Evolutionary conservation across 2,113 vertebrate species (phyloP).

Genomic region (Ptyas mucosa): DNA sequence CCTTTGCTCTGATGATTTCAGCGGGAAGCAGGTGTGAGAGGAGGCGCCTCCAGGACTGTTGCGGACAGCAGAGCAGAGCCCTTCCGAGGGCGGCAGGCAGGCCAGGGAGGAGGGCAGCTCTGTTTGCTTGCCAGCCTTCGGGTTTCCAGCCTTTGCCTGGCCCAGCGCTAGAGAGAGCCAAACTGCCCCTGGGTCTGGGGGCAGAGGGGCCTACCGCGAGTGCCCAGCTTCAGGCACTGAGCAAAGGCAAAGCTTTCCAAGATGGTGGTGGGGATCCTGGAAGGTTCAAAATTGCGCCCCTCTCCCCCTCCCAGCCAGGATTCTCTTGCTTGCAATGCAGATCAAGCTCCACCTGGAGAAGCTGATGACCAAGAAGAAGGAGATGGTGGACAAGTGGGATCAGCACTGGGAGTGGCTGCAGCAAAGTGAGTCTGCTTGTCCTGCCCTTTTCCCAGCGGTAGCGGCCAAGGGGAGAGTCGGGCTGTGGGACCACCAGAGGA

Average conservation of each 20-base stretch:
- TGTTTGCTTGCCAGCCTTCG: neutral
- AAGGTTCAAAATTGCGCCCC: rapidly evolving
- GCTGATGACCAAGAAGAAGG: conserved; percentile 82
- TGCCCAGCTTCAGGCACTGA: neutral
- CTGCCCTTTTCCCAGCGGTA: no score
- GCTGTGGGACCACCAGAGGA: rapidly evolving
- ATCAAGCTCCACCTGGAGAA: conserved; percentile 88
- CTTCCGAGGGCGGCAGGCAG: neutral
- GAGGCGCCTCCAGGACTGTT: neutral
- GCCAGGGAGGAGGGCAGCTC: no score
- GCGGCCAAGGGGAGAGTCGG: neutral
- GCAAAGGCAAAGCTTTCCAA: neutral
- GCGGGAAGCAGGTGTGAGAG: neutral
- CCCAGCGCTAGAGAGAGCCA: neutral
- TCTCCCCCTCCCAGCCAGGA: neutral
- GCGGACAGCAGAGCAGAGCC: neutral
- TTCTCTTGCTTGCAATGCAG: conserved; percentile 51
- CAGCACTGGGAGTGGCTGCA: conserved; percentile 91
- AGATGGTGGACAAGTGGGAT: conserved; percentile 90
- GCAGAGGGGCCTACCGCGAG: neutral
- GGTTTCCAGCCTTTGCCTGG: neutral
- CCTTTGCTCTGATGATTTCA: neutral
- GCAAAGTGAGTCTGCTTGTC: conserved; percentile 78
- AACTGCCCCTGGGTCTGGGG: neutral
- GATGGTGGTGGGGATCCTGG: neutral